Base-by-base conservation (phyloP, 1,140 invertebrate genomes). In the Ceratitis capitata region DNA sequence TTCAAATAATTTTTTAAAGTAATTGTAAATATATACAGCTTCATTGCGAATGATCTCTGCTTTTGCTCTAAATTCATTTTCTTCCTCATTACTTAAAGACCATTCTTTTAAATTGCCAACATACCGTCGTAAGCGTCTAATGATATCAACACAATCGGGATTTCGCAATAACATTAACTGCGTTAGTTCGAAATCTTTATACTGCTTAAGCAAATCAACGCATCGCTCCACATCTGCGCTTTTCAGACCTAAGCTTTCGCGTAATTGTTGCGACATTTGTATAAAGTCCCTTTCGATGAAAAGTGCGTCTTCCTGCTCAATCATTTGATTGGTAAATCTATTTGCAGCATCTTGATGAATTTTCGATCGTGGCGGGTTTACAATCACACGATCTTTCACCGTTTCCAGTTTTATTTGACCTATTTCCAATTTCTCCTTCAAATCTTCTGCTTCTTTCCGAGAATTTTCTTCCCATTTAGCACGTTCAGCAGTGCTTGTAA, bases 101-200 rank as follows among this genome's bases (percentile, higher is more conserved):
- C 96, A 97, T 23, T 94, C 93, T 19, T 93, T 92, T 6, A 94
- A 90, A 90, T 97, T 97, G 29, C 96, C 96, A 51, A 97, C 94
- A 91, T 96, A 97, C 47, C 94, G 93, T 49, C 95, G 91, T 88
- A 96, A 92, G 86, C 95, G 94, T 87, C 95, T 95, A 42, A 96
- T 93, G 2, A 95, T 97, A 88, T 96, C 95, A 83, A 98, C 94
- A 85, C 97, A 94, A 84, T 95, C 94, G 0, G 97, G 95, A 93
- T 98, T 96, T 88, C 97, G 98, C 87, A 97, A 95, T 39, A 98
- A 91, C 95, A 97, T 97, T 3, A 98, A 88, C 26, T 95, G 94
- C 85, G 95, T 95, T 12, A 98, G 91, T 19, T 95, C 92, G 61
- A 97, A 89, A 14, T 94, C 93, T 88, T 94, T 91, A 69, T 95